Base-by-base conservation (phyloP, 2,113 vertebrate genomes). In the Hiodon alosoides region DNA sequence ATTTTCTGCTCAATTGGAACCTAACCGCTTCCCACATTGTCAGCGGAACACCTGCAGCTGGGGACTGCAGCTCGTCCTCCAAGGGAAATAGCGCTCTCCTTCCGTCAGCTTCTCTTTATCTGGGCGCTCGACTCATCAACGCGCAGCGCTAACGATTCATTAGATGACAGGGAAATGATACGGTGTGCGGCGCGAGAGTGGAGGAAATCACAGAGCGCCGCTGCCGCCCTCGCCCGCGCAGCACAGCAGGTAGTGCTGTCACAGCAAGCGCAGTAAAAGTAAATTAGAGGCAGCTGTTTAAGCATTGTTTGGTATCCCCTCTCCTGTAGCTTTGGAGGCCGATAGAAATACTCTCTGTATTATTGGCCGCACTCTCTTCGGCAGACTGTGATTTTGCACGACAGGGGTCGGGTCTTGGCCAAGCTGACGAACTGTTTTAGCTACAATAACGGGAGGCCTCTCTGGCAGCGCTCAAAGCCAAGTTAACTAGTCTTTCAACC, bases 1-100 rank as follows among this genome's bases (percentile, higher is more conserved):
- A 91, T 94, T 94, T 94, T 94, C 93, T 94, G 92, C 93, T 93
- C 94, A 94, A 93, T 94, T 94, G 92, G 93, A 93, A 93, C 90
- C 92, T 93, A 93, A 92, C 90, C 90, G 91, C 92, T 91, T 92
- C 90, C 91, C 90, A 91, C 92, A 94, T 93, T 94, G 91, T 94
- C 90, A 86, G 86, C 79, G 73, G 90, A 92, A 91, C 94, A 95
- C 94, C 94, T 95, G 93, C 94, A 94, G 93, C 93, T 93, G 93
- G 85, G 77, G 66, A 87, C 90, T 91, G 89, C 86, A 91, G 92
- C 89, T 92, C 90, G 90, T 92, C 91, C 90, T 91, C 91, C 91
- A 86, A 92, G 90, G 91, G 89, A 91, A 92, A 90, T 91, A 90
- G 90, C 90, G 90, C 87, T 87, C 88, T 84, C 80, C 90, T 93